Percentiles rank a stretch among this genome's conserved stretches.
Evolutionary conservation across 2,113 vertebrate species (phyloP).

Genomic region (Bubo bubo): DNA sequence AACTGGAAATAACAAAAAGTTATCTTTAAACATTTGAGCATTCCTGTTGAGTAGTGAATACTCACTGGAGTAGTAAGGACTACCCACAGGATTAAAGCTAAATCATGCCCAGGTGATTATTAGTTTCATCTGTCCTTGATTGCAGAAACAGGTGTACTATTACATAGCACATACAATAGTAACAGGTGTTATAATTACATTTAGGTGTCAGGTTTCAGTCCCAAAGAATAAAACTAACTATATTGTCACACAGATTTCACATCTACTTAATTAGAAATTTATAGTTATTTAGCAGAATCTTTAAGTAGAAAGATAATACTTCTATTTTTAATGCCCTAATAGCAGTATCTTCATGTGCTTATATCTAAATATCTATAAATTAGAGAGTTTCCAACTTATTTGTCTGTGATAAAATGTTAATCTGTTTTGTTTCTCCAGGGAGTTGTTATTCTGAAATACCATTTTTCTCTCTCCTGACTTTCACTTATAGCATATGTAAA

Average conservation of each 20-base stretch:
- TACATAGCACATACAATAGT: too few relatives aligned
- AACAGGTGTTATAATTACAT: neutral
- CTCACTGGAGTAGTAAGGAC: neutral
- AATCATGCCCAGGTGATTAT: neutral
- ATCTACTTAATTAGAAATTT: neutral
- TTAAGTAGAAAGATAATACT: neutral
- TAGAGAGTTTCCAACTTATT: neutral
- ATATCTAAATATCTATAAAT: neutral
- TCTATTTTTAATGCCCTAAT: constrained; percentile 1
- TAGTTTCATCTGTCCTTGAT: neutral
- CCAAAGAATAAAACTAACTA: neutral
- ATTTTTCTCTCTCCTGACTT: neutral
- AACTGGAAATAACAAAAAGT: neutral
- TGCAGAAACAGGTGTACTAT: neutral
- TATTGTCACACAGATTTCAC: neutral
- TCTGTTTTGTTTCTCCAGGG: neutral
- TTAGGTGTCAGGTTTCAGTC: neutral
- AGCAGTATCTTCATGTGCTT: neutral
- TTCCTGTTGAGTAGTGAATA: neutral
- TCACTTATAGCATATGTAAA: neutral
- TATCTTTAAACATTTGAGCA: neutral
- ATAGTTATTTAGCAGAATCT: neutral
- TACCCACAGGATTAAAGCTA: neutral
- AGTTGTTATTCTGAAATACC: neutral
- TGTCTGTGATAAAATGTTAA: neutral